Percentiles rank a stretch among this genome's conserved stretches.
phyloP scores from a whole-genome alignment of 2,113 vertebrate genomes.

The Callorhinus ursinus region DNA sequence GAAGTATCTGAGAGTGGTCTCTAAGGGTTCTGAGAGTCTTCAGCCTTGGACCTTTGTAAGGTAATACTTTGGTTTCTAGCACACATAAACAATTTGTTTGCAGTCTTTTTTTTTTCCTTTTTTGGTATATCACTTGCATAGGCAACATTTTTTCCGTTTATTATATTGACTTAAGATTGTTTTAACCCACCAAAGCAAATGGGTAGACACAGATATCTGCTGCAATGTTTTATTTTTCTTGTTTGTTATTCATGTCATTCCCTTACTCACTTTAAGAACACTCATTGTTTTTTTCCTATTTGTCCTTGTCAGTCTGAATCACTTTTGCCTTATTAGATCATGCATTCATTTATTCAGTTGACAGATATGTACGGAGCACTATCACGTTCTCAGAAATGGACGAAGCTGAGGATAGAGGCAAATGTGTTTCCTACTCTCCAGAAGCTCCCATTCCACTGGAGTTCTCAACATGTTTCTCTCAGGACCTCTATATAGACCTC shows the following conservation, averaged over 20 bases:
- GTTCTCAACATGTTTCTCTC: not conserved
- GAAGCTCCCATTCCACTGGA: not conserved
- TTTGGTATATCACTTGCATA: not conserved
- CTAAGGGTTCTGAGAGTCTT: not conserved
- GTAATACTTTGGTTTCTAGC: slow-evolving; percentile 19
- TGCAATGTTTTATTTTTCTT: slow-evolving; percentile 30
- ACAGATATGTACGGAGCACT: not conserved
- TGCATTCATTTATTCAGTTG: not conserved
- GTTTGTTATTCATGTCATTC: not conserved
- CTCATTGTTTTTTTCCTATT: not conserved
- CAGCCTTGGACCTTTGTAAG: not conserved
- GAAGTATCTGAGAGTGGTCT: not conserved
- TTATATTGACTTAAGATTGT: slow-evolving; percentile 49
- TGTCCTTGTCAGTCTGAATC: not conserved
- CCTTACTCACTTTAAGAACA: not conserved
- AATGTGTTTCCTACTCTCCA: not conserved
- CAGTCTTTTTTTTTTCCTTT: not conserved
- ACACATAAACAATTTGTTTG: slow-evolving; percentile 54
- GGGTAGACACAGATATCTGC: not conserved
- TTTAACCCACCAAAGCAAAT: slow-evolving; percentile 11
- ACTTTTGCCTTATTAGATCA: not conserved
- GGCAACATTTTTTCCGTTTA: slow-evolving; percentile 46
- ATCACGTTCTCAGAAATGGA: not conserved
- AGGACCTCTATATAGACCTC: not conserved
- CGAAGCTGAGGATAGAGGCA: not conserved